Base-by-base conservation (phyloP, 1,140 invertebrate species). In the Drosophila parabipectinata region DNA sequence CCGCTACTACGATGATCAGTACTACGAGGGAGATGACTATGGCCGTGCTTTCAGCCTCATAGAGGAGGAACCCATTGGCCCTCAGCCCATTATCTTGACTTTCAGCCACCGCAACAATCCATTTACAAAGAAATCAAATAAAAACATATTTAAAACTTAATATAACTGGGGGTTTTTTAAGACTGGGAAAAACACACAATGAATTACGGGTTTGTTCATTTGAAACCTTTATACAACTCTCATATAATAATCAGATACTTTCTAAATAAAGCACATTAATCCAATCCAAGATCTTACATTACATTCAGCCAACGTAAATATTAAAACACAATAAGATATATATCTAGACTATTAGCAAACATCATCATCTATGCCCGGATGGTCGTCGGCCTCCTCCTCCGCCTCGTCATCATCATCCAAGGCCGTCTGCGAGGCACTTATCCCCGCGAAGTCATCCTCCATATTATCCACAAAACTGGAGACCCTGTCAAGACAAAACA, bases 381-480 rank as follows among this genome's bases (percentile, higher is more conserved):
- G 67, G 10, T 76, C 73, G 50, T 54, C 72, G 26, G 63, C 67
- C 21, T 87, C 60, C 55, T 81, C 88, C 41, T 76, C 74, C 37
- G 77, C 82, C 28, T 15, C 41, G 5, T 83, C 78, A 28, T 90
- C 88, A 41, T 89, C 85, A 14, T 82, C 82, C 50, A 90, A 64
- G 28, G 71, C 61, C 18, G 69, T 77, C 21, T 81, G 71, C 2
- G 74, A 73, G 48, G 56, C 75, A 18, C 72, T 67, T 24, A 83
- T 50, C 61, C 90, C 88, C 30, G 77, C 72, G 12, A 84, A 88
- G 32, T 87, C 79, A 44, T 90, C 88, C 53, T 90, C 87, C 37
- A 84, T 69, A 37, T 78, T 89, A 57, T 90, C 87, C 56, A 81
- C 75, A 72, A 79, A 85, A 45, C 73, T 81, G 32, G 83, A 87